A percentile compares a stretch with the other conserved stretches of the same genome.
phyloP scores from a whole-genome alignment of 2,797 vertebrate genomes.

The Pseudochromis fuscus region DNA sequence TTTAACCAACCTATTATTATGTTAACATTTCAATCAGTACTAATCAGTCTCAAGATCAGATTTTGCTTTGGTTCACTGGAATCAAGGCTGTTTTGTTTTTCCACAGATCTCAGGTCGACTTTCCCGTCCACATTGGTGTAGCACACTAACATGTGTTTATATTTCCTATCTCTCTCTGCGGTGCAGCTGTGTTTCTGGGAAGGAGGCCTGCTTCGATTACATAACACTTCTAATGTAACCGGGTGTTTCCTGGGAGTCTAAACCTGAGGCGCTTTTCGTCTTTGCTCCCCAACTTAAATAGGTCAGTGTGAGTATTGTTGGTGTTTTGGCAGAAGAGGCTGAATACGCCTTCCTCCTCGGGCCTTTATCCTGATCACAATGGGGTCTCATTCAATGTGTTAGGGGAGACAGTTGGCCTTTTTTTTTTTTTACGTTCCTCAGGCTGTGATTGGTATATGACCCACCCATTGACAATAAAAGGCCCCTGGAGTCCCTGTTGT shows the following conservation, averaged over 20 bases:
- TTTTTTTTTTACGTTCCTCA: conserved; percentile 12
- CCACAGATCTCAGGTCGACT: neutral
- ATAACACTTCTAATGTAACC: conserved; percentile 53
- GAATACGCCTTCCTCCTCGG: conserved; percentile 46
- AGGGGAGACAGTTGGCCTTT: conserved; percentile 26
- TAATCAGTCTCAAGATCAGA: neutral
- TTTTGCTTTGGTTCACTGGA: neutral
- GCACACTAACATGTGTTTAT: conserved; percentile 21
- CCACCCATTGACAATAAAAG: conserved; percentile 43
- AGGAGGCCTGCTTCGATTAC: conserved; percentile 42
- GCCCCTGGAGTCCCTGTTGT: conserved; percentile 12
- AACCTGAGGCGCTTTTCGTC: conserved; percentile 25
- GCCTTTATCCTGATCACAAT: conserved; percentile 48
- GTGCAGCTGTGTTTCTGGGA: conserved; percentile 30
- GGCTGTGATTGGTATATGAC: conserved; percentile 12
- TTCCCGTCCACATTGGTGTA: neutral
- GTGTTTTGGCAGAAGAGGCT: conserved; percentile 17
- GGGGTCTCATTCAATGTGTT: conserved; percentile 18
- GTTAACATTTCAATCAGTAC: neutral
- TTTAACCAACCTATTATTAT: neutral
- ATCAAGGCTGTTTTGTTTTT: neutral
- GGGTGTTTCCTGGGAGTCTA: conserved; percentile 54
- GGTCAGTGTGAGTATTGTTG: conserved; percentile 47
- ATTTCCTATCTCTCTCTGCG: neutral
- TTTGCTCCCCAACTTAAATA: conserved; percentile 43